Evolutionary conservation across 2,888 invertebrate genomes (phyloP).

Genomic region (Drosophila seclusa): DNA sequence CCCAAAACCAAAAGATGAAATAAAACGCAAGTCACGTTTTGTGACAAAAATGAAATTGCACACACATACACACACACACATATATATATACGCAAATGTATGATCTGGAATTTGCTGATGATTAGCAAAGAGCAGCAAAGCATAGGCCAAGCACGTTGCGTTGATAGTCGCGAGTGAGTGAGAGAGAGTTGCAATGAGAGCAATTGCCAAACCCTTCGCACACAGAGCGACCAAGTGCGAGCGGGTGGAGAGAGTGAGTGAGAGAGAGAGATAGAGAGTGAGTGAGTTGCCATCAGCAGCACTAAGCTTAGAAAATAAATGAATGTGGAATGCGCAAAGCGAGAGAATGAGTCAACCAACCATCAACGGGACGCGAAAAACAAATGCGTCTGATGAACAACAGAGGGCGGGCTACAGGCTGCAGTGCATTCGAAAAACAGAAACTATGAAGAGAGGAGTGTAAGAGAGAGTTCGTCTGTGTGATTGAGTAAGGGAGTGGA

Average conservation of each 20-base stretch:
- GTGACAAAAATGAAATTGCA: neutral
- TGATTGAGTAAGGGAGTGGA: constrained; percentile 22
- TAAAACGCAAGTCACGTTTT: constrained; percentile 26
- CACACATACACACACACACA: too few relatives aligned
- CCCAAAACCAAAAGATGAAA: neutral
- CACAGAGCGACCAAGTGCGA: neutral
- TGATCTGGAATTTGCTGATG: constrained; percentile 18
- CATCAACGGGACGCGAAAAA: constrained; percentile 26
- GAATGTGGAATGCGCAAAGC: constrained; percentile 31
- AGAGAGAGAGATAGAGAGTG: neutral
- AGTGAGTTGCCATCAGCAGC: constrained; percentile 2
- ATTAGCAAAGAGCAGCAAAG: constrained; percentile 11
- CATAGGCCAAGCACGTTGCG: constrained; percentile 1
- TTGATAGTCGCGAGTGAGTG: constrained; percentile 4
- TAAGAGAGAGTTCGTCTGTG: neutral
- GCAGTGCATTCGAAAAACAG: neutral
- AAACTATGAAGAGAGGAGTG: constrained; percentile 26
- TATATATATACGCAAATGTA: neutral
- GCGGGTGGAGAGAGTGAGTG: constrained; percentile 12
- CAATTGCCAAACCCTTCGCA: constrained; percentile 7
- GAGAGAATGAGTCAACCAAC: constrained; percentile 57
- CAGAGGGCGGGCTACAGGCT: constrained; percentile 18
- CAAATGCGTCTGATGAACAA: constrained; percentile 36
- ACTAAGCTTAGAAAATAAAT: constrained; percentile 11
- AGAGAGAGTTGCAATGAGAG: constrained; percentile 8